A percentile compares a stretch with the other conserved stretches of the same genome.
These are phyloP conservation scores for Calidris pugnax DNA, from an alignment of 2,113 vertebrate species.

Conservation along the genomic window DNA sequence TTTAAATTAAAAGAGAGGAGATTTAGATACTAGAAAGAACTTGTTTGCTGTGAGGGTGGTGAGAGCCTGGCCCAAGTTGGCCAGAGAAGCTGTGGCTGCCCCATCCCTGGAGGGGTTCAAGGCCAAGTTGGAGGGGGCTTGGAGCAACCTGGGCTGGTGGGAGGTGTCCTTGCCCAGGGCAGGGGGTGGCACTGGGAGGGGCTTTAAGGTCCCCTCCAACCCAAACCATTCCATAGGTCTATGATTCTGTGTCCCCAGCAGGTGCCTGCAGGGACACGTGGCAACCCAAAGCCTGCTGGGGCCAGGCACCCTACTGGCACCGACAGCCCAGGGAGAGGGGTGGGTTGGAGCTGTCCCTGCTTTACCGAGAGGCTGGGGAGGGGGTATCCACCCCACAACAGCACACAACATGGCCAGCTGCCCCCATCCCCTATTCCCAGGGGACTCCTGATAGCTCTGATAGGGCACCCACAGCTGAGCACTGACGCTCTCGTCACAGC, in stretches of 20 bases:
- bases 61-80: not conserved
- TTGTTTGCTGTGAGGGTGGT: not conserved
- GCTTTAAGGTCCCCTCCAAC: not conserved
- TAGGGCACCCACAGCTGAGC: not conserved
- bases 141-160: not conserved
- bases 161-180: not conserved
- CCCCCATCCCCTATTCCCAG: not conserved
- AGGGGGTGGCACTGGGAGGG: not conserved
- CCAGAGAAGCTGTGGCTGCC: not conserved
- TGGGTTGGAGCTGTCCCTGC: not conserved
- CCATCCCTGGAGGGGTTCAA: not conserved
- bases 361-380: not conserved
- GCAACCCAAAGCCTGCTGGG: not conserved
- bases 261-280: not conserved
- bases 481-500: not conserved
- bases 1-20: not conserved
- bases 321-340: not conserved
- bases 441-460: not conserved
- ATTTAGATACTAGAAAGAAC: not conserved
- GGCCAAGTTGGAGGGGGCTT: not conserved
- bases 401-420: rapidly evolving
- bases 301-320: not conserved
- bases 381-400: rapidly evolving
- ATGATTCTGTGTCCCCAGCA: not conserved
- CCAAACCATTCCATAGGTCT: not conserved